Evolutionary conservation across 1,140 invertebrate species (phyloP), one percentile per base, ranked within the genome.

Genomic region (Sycophaga agraensis): DNA sequence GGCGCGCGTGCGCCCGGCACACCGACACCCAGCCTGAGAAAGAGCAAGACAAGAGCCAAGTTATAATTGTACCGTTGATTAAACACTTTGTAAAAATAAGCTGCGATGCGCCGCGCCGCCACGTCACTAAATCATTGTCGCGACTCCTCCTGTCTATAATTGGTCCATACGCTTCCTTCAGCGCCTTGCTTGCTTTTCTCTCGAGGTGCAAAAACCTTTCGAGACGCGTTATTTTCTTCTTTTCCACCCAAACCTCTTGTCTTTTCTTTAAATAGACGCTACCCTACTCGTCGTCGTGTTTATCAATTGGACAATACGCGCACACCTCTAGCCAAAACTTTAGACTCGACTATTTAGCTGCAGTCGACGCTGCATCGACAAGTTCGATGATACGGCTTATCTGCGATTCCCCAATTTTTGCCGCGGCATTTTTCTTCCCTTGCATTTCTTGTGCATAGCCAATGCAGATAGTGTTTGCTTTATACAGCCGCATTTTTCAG

Each of bases 71-170:
- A 61, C 24, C 51, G 59, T 56, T 62, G 59, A 62, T 62, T 62
- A 62, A 62, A 62, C 59, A 50, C 51, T 62, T 62, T 62, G 53
- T 62, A 62, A 62, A 62, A 62, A 62, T 62, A 62, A 62, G 59
- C 28, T 17, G 8, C n/a, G 28, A 11, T 4, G 28, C 28, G 28
- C 4, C 19, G 54, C 9, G 21, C 7, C 6, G 7, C 6, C 4
- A 39, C n/a, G 35, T 39, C 7, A 16, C 40, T 62, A 62, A 62
- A 62, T 62, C 59, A 56, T 62, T 56, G 59, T 62, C 59, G 59
- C 45, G n/a, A n/a, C n/a, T n/a, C n/a, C 31, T 16, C n/a, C 39
- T 50, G 35, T 50, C 45, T 62, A 62, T 62, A 62, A 62, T 62
- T 62, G 49, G 40, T 62, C 54, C 50, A 21, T 39, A 35, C 42